Conservation (phyloP, 2,797 vertebrate genomes). For the Hapalemur alaotrensis region DNA sequence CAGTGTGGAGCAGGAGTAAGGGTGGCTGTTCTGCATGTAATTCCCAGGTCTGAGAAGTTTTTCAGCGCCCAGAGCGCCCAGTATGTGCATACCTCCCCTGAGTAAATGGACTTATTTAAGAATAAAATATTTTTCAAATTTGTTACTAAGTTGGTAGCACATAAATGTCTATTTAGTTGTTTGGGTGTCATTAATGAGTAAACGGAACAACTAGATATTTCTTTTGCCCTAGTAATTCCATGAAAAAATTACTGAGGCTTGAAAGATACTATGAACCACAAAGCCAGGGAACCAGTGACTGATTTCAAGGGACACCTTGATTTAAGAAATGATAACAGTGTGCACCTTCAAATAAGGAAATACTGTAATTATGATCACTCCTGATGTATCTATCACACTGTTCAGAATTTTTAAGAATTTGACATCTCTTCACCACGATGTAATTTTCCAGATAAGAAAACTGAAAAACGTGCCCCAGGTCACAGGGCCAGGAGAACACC, state of each 20-base stretch:
- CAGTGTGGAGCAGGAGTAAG: rapidly evolving
- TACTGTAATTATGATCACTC: rapidly evolving
- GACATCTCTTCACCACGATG: not conserved
- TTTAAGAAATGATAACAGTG: not conserved
- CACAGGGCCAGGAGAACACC: no score
- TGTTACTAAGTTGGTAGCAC: not conserved
- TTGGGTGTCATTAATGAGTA: not conserved
- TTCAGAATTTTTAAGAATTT: not conserved
- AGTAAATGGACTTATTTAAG: not conserved
- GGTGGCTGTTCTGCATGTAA: rapidly evolving
- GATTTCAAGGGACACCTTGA: not conserved
- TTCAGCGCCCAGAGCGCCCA: no score
- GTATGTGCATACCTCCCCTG: rapidly evolving
- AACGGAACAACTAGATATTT: not conserved
- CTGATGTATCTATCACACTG: rapidly evolving
- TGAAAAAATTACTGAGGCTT: not conserved
- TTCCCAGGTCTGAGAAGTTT: not conserved
- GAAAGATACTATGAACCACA: not conserved
- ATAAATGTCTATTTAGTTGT: not conserved
- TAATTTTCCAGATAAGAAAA: not conserved
- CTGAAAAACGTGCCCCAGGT: not conserved
- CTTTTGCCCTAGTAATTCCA: not conserved
- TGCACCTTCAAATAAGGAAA: not conserved
- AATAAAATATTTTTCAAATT: not conserved
- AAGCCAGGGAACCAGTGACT: not conserved